Evolutionary conservation across 2,113 vertebrate species (phyloP), one percentile per base, ranked within the genome.

Genomic region (Gobio gobio): DNA sequence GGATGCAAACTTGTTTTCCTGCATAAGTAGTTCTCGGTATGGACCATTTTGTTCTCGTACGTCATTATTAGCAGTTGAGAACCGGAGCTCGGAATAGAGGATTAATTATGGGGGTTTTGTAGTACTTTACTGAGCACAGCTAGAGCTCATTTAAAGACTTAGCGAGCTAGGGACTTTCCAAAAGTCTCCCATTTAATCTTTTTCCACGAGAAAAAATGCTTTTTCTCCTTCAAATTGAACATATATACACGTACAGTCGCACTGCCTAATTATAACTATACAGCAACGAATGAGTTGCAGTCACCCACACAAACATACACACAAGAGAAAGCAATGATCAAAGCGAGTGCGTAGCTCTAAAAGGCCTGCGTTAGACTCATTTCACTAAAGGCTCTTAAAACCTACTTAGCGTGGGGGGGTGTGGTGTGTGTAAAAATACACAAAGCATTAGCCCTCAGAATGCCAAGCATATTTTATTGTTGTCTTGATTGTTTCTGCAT

Each of bases 341-440:
- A 91, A 92, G 89, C 81, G 56, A 83, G 86, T 76, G 81, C 51
- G 88, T 89, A 86, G 79, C 58, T 86, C 83, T 88, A 89, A 91
- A 85, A 91, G 83, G 74, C 85, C 90, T 88, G 74, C 86, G 91
- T 89, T 91, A 92, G 59, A 85, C 68, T 91, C 68, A 89, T 91
- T 92, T 92, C 73, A 91, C 88, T 88, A 90, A 91, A 90, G 88
- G 75, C 79, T 91, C 88, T 91, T 91, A 92, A 92, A 90, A 82
- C 89, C 86, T 83, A 88, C 90, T 92, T 91, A 93, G 85, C 83
- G 83, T n/a, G 36, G 59, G 85, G 88, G 88, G 12, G 49, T 14
- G 47, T 5, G 13, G 10, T 3, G 20, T 22, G 2, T 20, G 13
- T 29, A 36, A 64, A 75, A 74, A 74, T 56, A 66, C 47, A 56